phyloP scores from a whole-genome alignment of 2,888 invertebrate species.

The Dasypolia templi region DNA sequence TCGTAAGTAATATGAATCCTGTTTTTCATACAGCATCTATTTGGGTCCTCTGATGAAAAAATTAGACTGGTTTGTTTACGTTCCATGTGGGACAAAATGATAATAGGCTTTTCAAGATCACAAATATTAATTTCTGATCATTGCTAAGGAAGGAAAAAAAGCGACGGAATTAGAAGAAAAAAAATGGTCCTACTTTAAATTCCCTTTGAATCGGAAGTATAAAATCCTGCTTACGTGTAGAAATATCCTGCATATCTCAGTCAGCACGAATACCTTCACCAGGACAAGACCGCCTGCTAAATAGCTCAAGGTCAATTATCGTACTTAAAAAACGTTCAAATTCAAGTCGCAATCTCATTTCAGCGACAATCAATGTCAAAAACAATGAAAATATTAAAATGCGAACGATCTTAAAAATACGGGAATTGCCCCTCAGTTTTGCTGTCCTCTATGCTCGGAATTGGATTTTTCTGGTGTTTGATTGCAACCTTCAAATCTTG shows the following conservation, averaged over 20 bases:
- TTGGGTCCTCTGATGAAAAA: slow-evolving; percentile 4
- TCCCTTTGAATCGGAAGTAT: neutral
- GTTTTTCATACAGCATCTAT: slow-evolving; percentile 2
- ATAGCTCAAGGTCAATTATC: too few relatives aligned
- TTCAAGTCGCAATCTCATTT: too few relatives aligned
- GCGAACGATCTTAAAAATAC: too few relatives aligned
- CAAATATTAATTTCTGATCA: neutral
- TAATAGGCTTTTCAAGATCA: neutral
- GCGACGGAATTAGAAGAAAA: neutral
- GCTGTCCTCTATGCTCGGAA: neutral
- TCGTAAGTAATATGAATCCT: neutral
- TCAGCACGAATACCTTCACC: neutral
- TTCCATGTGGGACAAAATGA: too few relatives aligned
- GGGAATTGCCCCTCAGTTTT: too few relatives aligned
- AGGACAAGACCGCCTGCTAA: neutral
- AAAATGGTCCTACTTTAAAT: neutral
- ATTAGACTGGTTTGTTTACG: neutral
- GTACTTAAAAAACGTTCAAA: too few relatives aligned
- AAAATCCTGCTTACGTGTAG: neutral
- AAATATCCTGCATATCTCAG: neutral
- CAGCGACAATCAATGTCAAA: too few relatives aligned
- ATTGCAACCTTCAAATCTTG: neutral
- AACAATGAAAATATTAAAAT: too few relatives aligned
- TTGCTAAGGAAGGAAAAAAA: neutral
- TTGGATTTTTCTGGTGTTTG: neutral